These are phyloP conservation scores for Selenia dentaria DNA, from an alignment of 2,888 invertebrate species.

Conservation along the genomic window DNA sequence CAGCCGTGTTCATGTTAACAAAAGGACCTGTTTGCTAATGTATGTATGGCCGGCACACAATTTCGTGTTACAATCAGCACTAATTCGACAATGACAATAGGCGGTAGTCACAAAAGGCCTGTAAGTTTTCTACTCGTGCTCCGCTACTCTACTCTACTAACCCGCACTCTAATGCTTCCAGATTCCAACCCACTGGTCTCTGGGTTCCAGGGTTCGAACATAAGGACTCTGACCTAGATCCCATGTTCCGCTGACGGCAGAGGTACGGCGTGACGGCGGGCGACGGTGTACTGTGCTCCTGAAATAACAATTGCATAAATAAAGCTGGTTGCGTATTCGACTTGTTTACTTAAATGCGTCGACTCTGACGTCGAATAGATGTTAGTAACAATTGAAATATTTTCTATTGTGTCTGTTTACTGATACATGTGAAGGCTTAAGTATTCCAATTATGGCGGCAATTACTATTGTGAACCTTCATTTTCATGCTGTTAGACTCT, in stretches of 20 bases:
- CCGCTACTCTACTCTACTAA: slow-evolving; percentile 50
- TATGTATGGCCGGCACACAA: too few relatives aligned
- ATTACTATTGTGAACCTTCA: too few relatives aligned
- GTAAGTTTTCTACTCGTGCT: slow-evolving; percentile 14
- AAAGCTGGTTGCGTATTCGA: slow-evolving; percentile 11
- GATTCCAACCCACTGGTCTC: slow-evolving; percentile 57
- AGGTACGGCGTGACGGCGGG: slow-evolving; percentile 92
- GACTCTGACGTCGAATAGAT: too few relatives aligned
- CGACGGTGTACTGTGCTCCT: slow-evolving; percentile 86
- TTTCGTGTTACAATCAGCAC: neutral
- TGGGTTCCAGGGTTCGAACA: slow-evolving; percentile 57
- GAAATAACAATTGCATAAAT: slow-evolving; percentile 35
- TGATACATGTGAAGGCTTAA: too few relatives aligned
- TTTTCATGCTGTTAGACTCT: too few relatives aligned
- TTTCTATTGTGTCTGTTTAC: too few relatives aligned
- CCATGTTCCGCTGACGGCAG: slow-evolving; percentile 91
- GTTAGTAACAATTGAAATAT: too few relatives aligned
- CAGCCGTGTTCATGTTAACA: too few relatives aligned
- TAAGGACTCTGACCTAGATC: slow-evolving; percentile 78
- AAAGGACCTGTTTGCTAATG: too few relatives aligned
- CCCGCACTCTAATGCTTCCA: slow-evolving; percentile 77
- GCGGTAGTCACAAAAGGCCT: neutral
- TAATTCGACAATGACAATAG: neutral
- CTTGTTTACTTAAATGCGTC: too few relatives aligned
- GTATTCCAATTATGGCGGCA: too few relatives aligned